Base-by-base conservation (phyloP, 2,888 invertebrate genomes). In the Melolontha melolontha region DNA sequence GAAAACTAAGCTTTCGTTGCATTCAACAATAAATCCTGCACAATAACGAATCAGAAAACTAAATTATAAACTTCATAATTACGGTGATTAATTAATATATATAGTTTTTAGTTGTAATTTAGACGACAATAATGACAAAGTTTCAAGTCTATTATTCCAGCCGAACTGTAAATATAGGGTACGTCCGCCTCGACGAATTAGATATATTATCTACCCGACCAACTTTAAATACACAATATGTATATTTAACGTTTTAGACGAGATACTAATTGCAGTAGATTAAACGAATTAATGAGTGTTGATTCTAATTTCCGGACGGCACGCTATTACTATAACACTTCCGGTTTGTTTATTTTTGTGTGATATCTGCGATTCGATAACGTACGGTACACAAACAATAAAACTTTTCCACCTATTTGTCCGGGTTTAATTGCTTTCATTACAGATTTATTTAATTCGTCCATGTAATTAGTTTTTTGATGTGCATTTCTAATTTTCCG, bases 241-340 rank as follows among this genome's bases (percentile, higher is more conserved):
- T 62, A 62, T 62, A 62, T 62, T 62, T 47, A 62, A 62, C 59
- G 39, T 34, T 62, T 62, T 47, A 29, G 59, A 62, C 59, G 34
- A 34, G 47, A 62, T 47, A 62, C 59, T 62, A 62, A 62, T 62
- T 62, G 59, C 47, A 62, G 59, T 62, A 62, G 59, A 62, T 62
- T 62, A 62, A 62, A 62, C 47, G 59, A 62, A 62, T 62, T 62
- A 62, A 62, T 62, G 59, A 62, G 59, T 62, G 47, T 62, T 62
- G 59, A 44, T 42, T 62, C 59, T 62, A 62, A 62, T 62, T 62
- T 62, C 59, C 59, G 59, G 34, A 14, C 47, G 8, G 47, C 59
- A 62, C 59, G 59, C 59, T 62, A 62, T 62, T 62, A 62, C 59
- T 62, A 62, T 62, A 62, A 62, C 47, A 34, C 34, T 34, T 34